Base-by-base conservation (phyloP, 2,888 invertebrate genomes). In the Leptura quadrifasciata region DNA sequence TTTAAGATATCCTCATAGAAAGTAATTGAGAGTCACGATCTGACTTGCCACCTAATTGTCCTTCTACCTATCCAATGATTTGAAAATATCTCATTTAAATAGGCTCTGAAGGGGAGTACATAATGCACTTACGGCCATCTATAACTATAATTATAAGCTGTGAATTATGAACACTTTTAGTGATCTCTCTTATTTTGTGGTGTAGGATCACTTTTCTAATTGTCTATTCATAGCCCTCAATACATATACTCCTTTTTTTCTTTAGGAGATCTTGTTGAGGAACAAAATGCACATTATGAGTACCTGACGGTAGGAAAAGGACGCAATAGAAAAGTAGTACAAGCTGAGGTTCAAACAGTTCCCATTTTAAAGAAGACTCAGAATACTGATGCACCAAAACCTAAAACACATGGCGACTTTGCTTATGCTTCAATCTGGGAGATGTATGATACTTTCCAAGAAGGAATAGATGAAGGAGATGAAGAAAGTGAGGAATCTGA, bases 381-480 rank as follows among this genome's bases (percentile, higher is more conserved):
- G 15, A 91, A 92, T 74, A 94, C 94, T 0, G 90, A 93, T 60
- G 76, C 81, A n/a, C 76, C 80, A 52, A 79, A 76, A 55, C 57
- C 77, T 10, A 80, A 78, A 73, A 90, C 91, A 0, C 88, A 89
- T 72, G 92, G 91, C 17, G 76, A 67, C 2, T 90, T 90, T 1
- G 91, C 93, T 0, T 94, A 93, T 85, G 95, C 94, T 0, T 95
- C 95, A 0, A 91, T 93, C 84, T 96, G 95, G 92, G 94, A 95
- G 82, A 94, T 95, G 93, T 92, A 93, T 83, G 95, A 95, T 84
- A 94, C 93, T 0, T 94, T 93, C 64, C 83, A 92, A 35, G 89
- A 90, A n/a, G 84, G 85, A 76, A 80, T 85, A 81, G 87, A 86
- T 2, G 89, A 90, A n/a, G 84, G 85, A 39, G 55, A 39, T 0